Base-by-base conservation (phyloP, 2,797 vertebrate species). In the Characodon lateralis region DNA sequence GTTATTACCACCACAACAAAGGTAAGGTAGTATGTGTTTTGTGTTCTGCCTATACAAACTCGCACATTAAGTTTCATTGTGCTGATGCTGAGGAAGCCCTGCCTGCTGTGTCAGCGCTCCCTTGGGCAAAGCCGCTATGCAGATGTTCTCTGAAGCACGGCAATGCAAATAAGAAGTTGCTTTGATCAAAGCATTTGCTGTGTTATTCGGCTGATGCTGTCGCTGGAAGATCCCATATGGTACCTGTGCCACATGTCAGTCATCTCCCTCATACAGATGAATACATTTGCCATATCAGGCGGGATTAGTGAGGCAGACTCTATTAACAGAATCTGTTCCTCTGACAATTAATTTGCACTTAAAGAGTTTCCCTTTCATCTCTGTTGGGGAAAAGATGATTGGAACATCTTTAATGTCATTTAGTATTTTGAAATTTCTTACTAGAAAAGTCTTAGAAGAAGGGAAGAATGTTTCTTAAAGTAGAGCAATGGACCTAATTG, bases 61-160 rank as follows among this genome's bases (percentile, higher is more conserved):
- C 80, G 55, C 63, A 77, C 85, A 86, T 84, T 70, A 82, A 83
- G 82, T 82, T 83, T 78, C 85, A 87, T 89, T 88, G 90, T 87
- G 87, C 86, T 89, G 86, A 91, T 88, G 87, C 88, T 9, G 76
- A 86, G 81, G 86, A 92, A 91, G 91, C 89, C 68, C 26, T 9
- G 83, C 89, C 89, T 85, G 89, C 91, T 91, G 91, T 84, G 91
- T 94, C 93, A 93, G 92, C 91, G 46, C 83, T 93, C 91, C 93
- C 92, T 43, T 78, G 90, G 87, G 93, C 88, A 79, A 85, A 87
- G 87, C 85, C 20, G 85, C 90, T 85, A 89, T 92, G 90, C 90
- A 93, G 88, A 93, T 92, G 90, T 92, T 84, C 90, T 93, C 85
- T 13, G 69, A 87, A 91, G 90, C 87, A 68, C 16, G 81, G 74